Conservation (phyloP, 2,888 invertebrate species). For the Ichneumon xanthorius region DNA sequence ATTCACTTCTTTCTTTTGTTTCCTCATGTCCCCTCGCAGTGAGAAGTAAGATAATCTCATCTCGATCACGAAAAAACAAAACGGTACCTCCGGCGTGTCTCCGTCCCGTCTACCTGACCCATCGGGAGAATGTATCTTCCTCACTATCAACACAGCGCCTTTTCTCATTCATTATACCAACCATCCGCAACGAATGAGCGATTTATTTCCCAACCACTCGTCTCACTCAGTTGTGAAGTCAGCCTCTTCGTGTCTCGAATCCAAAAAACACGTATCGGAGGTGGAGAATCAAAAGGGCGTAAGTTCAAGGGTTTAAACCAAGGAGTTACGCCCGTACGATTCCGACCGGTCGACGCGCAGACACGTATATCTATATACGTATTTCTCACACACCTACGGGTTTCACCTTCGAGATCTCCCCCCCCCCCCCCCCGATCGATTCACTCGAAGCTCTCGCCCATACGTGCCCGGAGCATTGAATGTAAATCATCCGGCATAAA, state of each 20-base stretch:
- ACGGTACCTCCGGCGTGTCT: conserved; percentile 44
- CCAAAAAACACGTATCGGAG: conserved; percentile 15
- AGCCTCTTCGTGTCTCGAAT: conserved; percentile 49
- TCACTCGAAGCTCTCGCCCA: conserved; percentile 5
- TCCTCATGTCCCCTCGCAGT: conserved; percentile 2
- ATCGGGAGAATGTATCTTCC: conserved; percentile 49
- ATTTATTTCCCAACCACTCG: conserved; percentile 32
- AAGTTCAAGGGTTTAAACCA: no score
- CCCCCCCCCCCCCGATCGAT: conserved; percentile 47
- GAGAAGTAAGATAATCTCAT: conserved; percentile 45
- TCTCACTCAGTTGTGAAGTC: neutral
- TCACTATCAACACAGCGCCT: conserved; percentile 50
- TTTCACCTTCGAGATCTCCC: conserved; percentile 45
- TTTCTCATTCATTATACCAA: conserved; percentile 1
- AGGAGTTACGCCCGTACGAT: no score
- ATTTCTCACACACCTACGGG: neutral
- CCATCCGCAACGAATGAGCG: conserved; percentile 1
- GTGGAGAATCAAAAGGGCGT: no score
- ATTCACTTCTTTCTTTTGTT: conserved; percentile 8
- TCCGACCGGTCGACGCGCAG: no score
- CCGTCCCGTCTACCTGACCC: conserved; percentile 29
- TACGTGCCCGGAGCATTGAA: conserved; percentile 65
- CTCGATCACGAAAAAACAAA: conserved; percentile 61
- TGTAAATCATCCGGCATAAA: conserved; percentile 64
- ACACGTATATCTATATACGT: neutral